These are phyloP conservation scores for Drosophila phalerata DNA, from an alignment of 2,888 invertebrate species.

Conservation along the genomic window DNA sequence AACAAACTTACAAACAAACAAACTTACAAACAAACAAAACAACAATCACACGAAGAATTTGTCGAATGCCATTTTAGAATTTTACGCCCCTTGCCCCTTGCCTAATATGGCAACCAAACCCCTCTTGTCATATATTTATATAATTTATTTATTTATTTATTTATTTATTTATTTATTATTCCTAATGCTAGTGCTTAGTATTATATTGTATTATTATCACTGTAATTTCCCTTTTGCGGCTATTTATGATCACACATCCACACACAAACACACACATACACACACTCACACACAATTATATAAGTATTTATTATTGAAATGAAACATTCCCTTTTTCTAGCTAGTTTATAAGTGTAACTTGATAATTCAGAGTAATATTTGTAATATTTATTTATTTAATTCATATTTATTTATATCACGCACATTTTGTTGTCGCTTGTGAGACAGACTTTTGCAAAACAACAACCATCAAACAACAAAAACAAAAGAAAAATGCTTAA, in stretches of 20 bases:
- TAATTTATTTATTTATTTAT: conserved; percentile 53
- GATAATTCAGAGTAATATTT: neutral
- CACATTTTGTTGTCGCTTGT: conserved; percentile 20
- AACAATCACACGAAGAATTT: conserved; percentile 41
- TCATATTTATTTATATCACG: conserved; percentile 6
- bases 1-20: conserved; percentile 1
- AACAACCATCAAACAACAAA: conserved; percentile 21
- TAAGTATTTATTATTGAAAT: conserved; percentile 38
- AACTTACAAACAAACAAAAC: neutral
- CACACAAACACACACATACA: conserved; percentile 15
- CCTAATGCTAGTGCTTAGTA: conserved; percentile 30
- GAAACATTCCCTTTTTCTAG: conserved; percentile 18
- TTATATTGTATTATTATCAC: conserved; percentile 31
- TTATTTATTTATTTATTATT: conserved; percentile 46
- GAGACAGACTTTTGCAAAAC: neutral
- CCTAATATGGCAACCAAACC: neutral
- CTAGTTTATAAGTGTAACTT: conserved; percentile 22
- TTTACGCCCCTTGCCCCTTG: conserved; percentile 20
- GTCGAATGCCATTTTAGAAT: conserved; percentile 58
- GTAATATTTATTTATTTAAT: conserved; percentile 38
- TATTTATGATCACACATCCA: conserved; percentile 27
- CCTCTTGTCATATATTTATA: conserved; percentile 44
- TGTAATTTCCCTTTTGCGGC: conserved; percentile 1
- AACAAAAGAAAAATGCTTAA: conserved; percentile 69
- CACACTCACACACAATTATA: neutral